A percentile compares a stretch with the other conserved stretches of the same genome.
Evolutionary conservation across 2,113 vertebrate species (phyloP).

Genomic region (Colossoma macropomum): DNA sequence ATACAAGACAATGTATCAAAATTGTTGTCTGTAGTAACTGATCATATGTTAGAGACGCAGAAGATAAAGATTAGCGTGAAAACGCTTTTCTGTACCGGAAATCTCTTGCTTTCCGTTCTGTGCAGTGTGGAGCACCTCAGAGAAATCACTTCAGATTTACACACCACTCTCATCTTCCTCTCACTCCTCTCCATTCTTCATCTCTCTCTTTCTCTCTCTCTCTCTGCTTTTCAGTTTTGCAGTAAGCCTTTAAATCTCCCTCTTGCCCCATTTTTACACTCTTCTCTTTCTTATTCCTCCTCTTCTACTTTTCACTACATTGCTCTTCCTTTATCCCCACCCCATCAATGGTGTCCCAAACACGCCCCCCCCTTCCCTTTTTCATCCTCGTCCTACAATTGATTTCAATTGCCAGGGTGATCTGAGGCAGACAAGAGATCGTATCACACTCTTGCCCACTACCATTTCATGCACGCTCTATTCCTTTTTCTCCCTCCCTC

Average conservation of each 20-base stretch:
- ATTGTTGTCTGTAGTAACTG: no score
- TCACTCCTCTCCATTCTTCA: not conserved
- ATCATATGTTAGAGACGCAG: not conserved
- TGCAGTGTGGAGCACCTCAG: not conserved
- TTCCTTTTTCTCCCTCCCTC: constrained; percentile 34
- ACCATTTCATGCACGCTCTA: constrained; percentile 6
- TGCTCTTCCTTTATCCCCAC: constrained; percentile 1
- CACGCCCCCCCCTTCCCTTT: constrained; percentile 47
- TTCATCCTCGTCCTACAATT: constrained; percentile 47
- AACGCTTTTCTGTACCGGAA: not conserved
- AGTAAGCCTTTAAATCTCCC: constrained; percentile 27
- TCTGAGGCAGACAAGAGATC: constrained; percentile 60
- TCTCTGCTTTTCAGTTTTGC: constrained; percentile 23
- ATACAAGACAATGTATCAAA: no score
- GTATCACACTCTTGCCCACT: constrained; percentile 53
- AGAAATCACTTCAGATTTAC: constrained; percentile 5
- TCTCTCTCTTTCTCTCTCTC: not conserved
- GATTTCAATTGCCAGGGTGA: constrained; percentile 63
- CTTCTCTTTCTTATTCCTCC: constrained; percentile 41
- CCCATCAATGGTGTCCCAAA: not conserved
- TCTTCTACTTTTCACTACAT: constrained; percentile 21
- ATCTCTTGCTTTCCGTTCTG: not conserved
- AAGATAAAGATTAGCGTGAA: not conserved
- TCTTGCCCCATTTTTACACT: constrained; percentile 11
- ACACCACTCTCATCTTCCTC: not conserved